phyloP scores from a whole-genome alignment of 2,888 invertebrate species.

The Heliconius charithonia region DNA sequence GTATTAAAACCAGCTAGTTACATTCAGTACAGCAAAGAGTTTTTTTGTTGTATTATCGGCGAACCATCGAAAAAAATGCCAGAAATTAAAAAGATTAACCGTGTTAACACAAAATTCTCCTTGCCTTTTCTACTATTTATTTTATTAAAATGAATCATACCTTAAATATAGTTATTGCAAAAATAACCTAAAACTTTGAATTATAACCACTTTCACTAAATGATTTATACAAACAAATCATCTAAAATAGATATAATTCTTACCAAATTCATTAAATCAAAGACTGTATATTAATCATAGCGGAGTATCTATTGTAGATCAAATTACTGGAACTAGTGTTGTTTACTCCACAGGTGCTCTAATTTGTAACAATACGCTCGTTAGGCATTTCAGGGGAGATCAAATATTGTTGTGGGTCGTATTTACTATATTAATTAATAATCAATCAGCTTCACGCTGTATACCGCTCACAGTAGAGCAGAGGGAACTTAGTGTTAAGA shows the following conservation, averaged over 20 bases:
- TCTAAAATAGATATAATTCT: neutral
- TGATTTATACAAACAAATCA: neutral
- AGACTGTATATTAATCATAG: conserved; percentile 12
- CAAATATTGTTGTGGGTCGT: conserved; percentile 4
- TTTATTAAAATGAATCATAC: neutral
- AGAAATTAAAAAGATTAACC: neutral
- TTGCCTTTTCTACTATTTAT: neutral
- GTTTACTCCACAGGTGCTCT: conserved; percentile 29
- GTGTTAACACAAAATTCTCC: neutral
- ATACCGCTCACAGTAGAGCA: too few relatives aligned
- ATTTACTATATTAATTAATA: neutral
- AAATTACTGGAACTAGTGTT: conserved; percentile 22
- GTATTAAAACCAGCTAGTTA: too few relatives aligned
- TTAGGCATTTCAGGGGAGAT: conserved; percentile 15
- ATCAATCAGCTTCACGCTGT: too few relatives aligned
- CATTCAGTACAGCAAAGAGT: too few relatives aligned
- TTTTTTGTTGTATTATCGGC: too few relatives aligned
- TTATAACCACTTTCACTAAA: neutral
- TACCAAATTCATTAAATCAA: conserved; percentile 16
- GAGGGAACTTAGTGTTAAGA: too few relatives aligned
- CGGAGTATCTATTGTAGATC: conserved; percentile 17
- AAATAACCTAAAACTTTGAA: neutral
- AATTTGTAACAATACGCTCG: conserved; percentile 28
- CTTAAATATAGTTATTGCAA: neutral
- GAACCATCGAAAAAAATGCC: too few relatives aligned